Base-by-base conservation (phyloP, 2,113 vertebrate genomes). In the Oryzias melastigma region DNA sequence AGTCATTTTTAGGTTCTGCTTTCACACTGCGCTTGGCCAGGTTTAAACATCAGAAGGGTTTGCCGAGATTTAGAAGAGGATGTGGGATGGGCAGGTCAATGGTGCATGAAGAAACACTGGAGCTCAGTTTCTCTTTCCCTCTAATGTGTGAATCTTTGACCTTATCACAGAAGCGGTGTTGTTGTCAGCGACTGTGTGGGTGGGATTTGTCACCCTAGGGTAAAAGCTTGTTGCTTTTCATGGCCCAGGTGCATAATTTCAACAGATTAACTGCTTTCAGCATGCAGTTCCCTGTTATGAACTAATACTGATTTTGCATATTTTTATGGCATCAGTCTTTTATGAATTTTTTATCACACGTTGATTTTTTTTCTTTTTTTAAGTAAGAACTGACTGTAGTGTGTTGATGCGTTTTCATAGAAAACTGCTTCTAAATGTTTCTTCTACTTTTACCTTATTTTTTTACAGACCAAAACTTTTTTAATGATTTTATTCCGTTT, bases 401-500 rank as follows among this genome's bases (percentile, higher is more conserved):
- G 50, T 27, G 40, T 25, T 44, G 43, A 22, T 63, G 44, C 71
- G 14, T 80, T 81, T 81, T 75, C n/a, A 54, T 42, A 66, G 22
- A 65, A 69, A 73, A 67, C 60, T 25, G 57, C 47, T 66, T 62
- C 48, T 45, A n/a, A 70, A 42, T 35, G 65, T 79, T 85, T 78
- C 80, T 68, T 85, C 46, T 56, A 61, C 55, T 74, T 67, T 48
- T 17, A 40, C 18, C 44, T 70, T 51, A 29, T 77, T 35, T 67
- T 52, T 67, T 63, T 73, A 49, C 66, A 72, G 51, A 41, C 53
- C 65, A 51, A 71, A 69, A 58, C 14, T 56, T 57, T 64, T 52
- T 68, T 61, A 51, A 41, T 62, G 69, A 76, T 75, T 77, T 82
- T 82, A 86, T 87, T 81, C 80, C 7, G 57, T 76, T 83, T 77